These are phyloP conservation scores for Heterotis niloticus DNA, from an alignment of 2,113 vertebrate genomes.

Conservation along the genomic window DNA sequence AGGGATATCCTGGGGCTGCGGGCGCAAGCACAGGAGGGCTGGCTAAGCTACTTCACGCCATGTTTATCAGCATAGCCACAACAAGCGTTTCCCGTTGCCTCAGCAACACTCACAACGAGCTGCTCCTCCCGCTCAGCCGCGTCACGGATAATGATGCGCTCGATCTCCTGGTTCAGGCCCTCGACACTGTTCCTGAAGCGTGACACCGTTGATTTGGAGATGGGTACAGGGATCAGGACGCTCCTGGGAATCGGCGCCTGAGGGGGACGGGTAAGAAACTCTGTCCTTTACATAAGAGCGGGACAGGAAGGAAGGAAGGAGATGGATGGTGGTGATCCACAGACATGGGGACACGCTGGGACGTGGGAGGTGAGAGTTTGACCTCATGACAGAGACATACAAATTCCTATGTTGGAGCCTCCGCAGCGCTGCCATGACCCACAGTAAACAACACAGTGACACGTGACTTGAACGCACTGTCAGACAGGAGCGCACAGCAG, in stretches of 20 bases:
- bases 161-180: slow-evolving; percentile 96
- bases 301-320: no score
- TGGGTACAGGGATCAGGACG: slow-evolving; percentile 87
- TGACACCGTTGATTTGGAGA: slow-evolving; percentile 86
- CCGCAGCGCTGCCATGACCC: background rate
- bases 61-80: background rate
- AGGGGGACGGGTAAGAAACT: background rate
- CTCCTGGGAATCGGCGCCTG: slow-evolving; percentile 91
- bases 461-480: background rate
- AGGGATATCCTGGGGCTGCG: slow-evolving; percentile 91
- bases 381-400: background rate
- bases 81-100: background rate
- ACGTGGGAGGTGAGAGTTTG: no score
- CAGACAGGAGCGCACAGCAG: background rate
- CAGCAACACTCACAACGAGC: slow-evolving; percentile 79
- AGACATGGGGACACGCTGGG: no score
- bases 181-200: slow-evolving; percentile 96
- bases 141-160: slow-evolving; percentile 94
- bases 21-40: background rate
- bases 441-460: background rate
- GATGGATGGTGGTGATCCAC: no score
- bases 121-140: slow-evolving; percentile 89
- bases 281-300: background rate
- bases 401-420: background rate
- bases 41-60: background rate